Evolutionary conservation across 2,797 vertebrate species (phyloP).

Genomic region (Pangasius mekongensis): DNA sequence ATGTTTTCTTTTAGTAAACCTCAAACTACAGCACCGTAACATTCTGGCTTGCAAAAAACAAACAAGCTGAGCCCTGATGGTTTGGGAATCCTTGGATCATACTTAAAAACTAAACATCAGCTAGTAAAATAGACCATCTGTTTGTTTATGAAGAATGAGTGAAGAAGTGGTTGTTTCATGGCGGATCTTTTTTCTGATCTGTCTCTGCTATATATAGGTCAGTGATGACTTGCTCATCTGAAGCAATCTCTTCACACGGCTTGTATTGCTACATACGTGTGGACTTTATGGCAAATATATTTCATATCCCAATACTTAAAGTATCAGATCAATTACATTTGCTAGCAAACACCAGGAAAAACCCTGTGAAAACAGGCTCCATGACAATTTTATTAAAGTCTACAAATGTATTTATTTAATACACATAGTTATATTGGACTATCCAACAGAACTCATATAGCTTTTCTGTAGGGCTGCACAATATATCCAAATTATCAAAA

Average conservation of each 20-base stretch:
- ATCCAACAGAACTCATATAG: not conserved
- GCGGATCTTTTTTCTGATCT: not conserved
- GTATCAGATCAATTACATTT: not conserved
- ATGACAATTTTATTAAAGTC: not conserved
- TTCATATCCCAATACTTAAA: not conserved
- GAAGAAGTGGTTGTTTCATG: no score
- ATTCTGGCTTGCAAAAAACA: not conserved
- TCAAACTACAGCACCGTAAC: not conserved
- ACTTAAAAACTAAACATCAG: not conserved
- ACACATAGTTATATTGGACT: not conserved
- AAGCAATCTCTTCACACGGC: not conserved
- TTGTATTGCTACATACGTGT: not conserved
- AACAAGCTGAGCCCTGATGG: not conserved
- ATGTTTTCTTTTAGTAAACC: not conserved
- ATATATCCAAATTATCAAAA: no score
- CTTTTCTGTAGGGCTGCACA: no score
- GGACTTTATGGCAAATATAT: not conserved
- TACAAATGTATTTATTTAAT: no score
- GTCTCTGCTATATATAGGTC: not conserved
- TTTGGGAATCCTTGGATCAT: not conserved
- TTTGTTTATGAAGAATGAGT: not conserved
- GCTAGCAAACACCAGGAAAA: not conserved
- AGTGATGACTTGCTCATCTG: not conserved
- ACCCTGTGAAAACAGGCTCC: not conserved
- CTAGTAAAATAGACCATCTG: not conserved